Evolutionary conservation across 2,888 invertebrate genomes (phyloP).

Genomic region (Drosophila conformis): DNA sequence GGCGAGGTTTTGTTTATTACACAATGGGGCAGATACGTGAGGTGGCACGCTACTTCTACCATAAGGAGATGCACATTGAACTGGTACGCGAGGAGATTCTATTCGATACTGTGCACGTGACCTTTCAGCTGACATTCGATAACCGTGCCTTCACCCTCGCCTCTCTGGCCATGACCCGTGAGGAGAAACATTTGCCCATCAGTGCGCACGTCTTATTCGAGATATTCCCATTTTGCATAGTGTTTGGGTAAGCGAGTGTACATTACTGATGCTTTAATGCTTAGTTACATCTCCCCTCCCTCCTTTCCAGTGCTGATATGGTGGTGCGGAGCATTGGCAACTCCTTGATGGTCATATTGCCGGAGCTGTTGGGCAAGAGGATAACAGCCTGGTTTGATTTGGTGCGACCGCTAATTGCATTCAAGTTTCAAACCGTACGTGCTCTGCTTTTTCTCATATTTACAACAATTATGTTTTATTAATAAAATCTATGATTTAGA

Average conservation of each 20-base stretch:
- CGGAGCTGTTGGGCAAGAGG: conserved; percentile 94
- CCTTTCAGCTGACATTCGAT: conserved; percentile 97
- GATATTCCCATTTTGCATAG: conserved; percentile 98
- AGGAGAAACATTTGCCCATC: conserved; percentile 95
- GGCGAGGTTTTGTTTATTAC: conserved; percentile 97
- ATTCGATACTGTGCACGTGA: conserved; percentile 96
- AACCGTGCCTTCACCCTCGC: conserved; percentile 95
- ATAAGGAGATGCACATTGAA: conserved; percentile 97
- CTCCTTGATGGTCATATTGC: conserved; percentile 94
- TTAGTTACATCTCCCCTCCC: neutral
- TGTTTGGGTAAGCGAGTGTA: conserved; percentile 91
- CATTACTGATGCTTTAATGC: neutral
- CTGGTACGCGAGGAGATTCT: conserved; percentile 93
- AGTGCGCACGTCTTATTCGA: conserved; percentile 96
- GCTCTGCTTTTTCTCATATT: neutral
- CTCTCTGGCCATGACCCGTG: conserved; percentile 93
- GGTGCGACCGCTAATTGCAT: conserved; percentile 95
- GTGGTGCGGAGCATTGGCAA: conserved; percentile 95
- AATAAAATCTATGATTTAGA: conserved; percentile 86
- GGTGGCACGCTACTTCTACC: conserved; percentile 96
- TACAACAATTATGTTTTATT: neutral
- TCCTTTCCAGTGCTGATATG: conserved; percentile 91
- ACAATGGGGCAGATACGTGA: conserved; percentile 98
- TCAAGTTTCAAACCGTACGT: conserved; percentile 97
- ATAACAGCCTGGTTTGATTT: conserved; percentile 96